Percentiles rank a stretch among this genome's conserved stretches.
phyloP scores from a whole-genome alignment of 2,797 vertebrate species.

The Falco rusticolus region DNA sequence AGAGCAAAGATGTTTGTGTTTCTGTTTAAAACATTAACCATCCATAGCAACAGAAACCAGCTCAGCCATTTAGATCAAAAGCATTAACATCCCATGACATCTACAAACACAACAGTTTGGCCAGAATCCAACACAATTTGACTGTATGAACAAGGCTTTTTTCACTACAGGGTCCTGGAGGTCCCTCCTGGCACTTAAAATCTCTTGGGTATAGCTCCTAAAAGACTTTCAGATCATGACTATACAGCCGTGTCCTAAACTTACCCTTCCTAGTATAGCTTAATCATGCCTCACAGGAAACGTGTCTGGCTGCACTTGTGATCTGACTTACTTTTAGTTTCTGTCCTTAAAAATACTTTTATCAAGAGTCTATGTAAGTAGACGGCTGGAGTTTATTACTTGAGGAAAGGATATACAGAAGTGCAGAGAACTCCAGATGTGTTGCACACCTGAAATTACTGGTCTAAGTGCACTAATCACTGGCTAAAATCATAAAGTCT shows the following conservation, averaged over 20 bases:
- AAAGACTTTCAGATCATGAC: neutral
- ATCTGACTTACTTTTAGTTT: neutral
- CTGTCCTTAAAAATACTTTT: neutral
- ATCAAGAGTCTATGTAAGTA: neutral
- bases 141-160: neutral
- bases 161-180: neutral
- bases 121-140: neutral
- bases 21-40: constrained; percentile 1
- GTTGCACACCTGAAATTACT: neutral
- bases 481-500: neutral
- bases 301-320: neutral
- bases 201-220: neutral
- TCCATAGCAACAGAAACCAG: neutral
- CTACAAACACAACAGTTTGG: neutral
- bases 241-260: neutral
- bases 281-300: neutral
- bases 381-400: neutral
- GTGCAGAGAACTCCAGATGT: neutral
- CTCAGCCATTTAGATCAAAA: neutral
- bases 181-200: neutral
- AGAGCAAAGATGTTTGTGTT: neutral
- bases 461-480: neutral
- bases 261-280: neutral
- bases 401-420: neutral
- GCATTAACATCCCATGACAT: neutral